Percentiles rank a stretch among this genome's conserved stretches.
These are phyloP conservation scores for Gymnosoma rotundatum DNA, from an alignment of 2,888 invertebrate genomes.

Conservation along the genomic window DNA sequence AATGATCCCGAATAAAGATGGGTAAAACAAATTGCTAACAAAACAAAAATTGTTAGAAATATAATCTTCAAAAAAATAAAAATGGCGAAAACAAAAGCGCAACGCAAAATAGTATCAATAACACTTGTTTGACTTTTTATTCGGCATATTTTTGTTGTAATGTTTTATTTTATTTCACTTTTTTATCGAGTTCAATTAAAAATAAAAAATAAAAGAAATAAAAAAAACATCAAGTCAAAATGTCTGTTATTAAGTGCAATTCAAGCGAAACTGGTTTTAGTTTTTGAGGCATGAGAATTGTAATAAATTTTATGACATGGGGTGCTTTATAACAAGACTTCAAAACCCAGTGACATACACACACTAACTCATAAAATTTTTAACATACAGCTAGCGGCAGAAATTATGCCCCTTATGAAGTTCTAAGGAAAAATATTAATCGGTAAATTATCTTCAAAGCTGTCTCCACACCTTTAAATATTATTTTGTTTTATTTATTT, in stretches of 20 bases:
- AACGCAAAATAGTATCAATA: neutral
- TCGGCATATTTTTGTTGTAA: slow-evolving; percentile 12
- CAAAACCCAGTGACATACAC: slow-evolving; percentile 51
- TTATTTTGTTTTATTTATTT: too few relatives aligned
- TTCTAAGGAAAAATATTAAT: too few relatives aligned
- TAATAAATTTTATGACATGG: slow-evolving; percentile 61
- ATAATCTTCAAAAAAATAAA: neutral
- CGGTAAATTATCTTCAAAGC: too few relatives aligned
- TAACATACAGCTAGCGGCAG: neutral
- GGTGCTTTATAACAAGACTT: slow-evolving; percentile 60
- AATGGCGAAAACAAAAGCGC: neutral
- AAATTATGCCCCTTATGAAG: neutral
- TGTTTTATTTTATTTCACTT: slow-evolving; percentile 19
- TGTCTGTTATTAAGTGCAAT: slow-evolving; percentile 61
- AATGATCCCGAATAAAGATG: too few relatives aligned
- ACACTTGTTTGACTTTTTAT: slow-evolving; percentile 1
- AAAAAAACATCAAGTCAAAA: slow-evolving; percentile 43
- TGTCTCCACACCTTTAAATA: too few relatives aligned
- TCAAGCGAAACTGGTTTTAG: slow-evolving; percentile 61
- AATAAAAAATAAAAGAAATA: slow-evolving; percentile 27
- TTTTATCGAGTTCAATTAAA: slow-evolving; percentile 32
- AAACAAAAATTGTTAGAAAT: too few relatives aligned
- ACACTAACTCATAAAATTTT: neutral
- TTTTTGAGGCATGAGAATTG: slow-evolving; percentile 56
- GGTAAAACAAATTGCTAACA: too few relatives aligned